These are phyloP conservation scores for Vireo griseus DNA, from an alignment of 2,797 vertebrate species.

Conservation along the genomic window DNA sequence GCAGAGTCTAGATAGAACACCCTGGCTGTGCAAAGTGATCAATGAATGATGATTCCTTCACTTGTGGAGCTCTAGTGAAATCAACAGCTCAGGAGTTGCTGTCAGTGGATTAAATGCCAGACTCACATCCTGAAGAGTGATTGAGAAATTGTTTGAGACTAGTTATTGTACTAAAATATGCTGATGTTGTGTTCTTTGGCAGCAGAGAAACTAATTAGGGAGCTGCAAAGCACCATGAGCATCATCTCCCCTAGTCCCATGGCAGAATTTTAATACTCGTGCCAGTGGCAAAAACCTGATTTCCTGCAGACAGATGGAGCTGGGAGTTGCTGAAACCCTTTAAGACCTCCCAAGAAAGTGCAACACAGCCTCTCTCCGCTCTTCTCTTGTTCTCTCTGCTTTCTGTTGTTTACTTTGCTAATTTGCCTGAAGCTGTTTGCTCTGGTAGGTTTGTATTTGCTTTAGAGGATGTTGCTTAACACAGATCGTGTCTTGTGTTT, in stretches of 20 bases:
- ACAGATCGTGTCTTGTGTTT: background rate
- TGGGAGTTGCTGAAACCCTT: background rate
- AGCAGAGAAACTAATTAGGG: background rate
- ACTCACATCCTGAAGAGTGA: background rate
- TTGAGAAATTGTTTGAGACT: background rate
- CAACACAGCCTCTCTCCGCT: background rate
- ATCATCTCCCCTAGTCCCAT: background rate
- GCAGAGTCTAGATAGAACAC: background rate
- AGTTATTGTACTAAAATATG: background rate
- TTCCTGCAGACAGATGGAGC: slow-evolving; percentile 8
- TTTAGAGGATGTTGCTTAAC: background rate
- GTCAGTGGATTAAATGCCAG: background rate
- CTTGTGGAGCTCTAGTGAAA: background rate
- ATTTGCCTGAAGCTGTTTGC: slow-evolving; percentile 40
- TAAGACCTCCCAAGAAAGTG: slow-evolving; percentile 1
- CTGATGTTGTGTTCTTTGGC: background rate
- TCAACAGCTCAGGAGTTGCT: background rate
- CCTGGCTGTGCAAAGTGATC: background rate
- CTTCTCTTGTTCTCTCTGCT: background rate
- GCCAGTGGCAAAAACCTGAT: background rate
- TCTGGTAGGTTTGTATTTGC: slow-evolving; percentile 12
- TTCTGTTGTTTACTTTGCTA: slow-evolving; percentile 22
- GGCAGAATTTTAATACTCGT: background rate
- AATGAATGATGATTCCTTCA: background rate
- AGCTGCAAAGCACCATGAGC: background rate